Percentiles rank a stretch among this genome's conserved stretches.
Conservation (phyloP, 2,888 invertebrate species). For the Pardosa pseudoannulata region DNA sequence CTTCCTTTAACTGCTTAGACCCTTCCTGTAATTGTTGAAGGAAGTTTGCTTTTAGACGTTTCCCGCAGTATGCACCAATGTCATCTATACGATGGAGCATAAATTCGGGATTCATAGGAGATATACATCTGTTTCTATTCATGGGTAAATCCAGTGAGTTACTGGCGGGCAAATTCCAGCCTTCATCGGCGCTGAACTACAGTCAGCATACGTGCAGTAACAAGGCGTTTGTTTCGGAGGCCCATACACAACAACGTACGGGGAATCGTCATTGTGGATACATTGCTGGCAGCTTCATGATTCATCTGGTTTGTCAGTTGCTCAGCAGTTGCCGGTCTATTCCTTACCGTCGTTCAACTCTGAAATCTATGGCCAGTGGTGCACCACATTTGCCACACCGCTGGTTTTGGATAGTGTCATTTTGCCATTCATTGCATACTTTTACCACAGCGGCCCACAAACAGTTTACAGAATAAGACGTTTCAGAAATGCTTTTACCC, state of each 20-base stretch:
- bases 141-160: not conserved
- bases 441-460: not conserved
- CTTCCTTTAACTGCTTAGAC: not conserved
- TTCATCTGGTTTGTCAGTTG: not conserved
- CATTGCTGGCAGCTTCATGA: not conserved
- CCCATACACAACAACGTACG: not conserved
- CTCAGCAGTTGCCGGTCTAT: not conserved
- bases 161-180: not conserved
- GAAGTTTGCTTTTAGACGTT: not conserved
- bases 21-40: not conserved
- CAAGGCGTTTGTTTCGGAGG: not conserved
- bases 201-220: not conserved
- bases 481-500: not conserved
- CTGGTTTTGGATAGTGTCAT: not conserved
- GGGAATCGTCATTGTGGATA: not conserved
- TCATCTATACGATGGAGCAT: not conserved
- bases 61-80: not conserved
- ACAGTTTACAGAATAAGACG: not conserved
- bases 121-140: too few species aligned
- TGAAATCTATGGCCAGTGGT: not conserved
- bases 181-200: not conserved
- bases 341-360: not conserved
- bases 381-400: not conserved
- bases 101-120: too few species aligned
- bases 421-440: not conserved